These are phyloP conservation scores for Aphodius sticticus DNA, from an alignment of 2,888 invertebrate genomes.

Conservation along the genomic window DNA sequence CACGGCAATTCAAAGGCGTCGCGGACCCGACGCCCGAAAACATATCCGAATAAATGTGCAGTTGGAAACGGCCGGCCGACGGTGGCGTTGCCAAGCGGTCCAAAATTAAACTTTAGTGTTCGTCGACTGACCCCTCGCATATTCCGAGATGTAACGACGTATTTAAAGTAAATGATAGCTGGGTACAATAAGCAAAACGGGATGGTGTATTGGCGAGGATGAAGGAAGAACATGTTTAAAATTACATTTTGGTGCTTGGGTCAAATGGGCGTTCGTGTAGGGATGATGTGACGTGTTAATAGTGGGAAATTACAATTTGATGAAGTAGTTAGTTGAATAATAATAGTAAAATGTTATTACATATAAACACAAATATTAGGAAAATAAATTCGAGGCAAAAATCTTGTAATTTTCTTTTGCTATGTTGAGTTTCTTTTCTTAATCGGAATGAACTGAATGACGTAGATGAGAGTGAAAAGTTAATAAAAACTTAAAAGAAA, in stretches of 20 bases:
- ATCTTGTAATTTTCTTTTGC: no score
- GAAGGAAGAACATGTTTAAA: background rate
- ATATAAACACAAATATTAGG: no score
- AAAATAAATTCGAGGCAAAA: no score
- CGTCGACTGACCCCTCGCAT: slow-evolving; percentile 15
- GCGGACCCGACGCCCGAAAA: slow-evolving; percentile 42
- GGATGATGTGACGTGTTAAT: background rate
- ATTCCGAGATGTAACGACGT: slow-evolving; percentile 16
- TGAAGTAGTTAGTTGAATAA: background rate
- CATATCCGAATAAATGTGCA: slow-evolving; percentile 44
- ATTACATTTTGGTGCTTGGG: background rate
- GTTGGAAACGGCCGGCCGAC: slow-evolving; percentile 10
- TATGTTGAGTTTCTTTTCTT: no score
- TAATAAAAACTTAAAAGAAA: no score
- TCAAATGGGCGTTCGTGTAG: background rate
- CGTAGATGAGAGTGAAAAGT: no score
- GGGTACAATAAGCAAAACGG: background rate
- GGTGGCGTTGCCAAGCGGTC: slow-evolving; percentile 10
- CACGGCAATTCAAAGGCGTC: slow-evolving; percentile 52
- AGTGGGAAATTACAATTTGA: background rate
- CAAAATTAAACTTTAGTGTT: slow-evolving; percentile 25
- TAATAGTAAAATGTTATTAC: no score
- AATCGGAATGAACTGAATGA: no score
- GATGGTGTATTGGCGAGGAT: background rate
- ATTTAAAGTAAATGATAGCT: slow-evolving; percentile 18